A percentile compares a stretch with the other conserved stretches of the same genome.
These are phyloP conservation scores for Bombyx mandarina DNA, from an alignment of 1,140 invertebrate genomes.

Conservation along the genomic window DNA sequence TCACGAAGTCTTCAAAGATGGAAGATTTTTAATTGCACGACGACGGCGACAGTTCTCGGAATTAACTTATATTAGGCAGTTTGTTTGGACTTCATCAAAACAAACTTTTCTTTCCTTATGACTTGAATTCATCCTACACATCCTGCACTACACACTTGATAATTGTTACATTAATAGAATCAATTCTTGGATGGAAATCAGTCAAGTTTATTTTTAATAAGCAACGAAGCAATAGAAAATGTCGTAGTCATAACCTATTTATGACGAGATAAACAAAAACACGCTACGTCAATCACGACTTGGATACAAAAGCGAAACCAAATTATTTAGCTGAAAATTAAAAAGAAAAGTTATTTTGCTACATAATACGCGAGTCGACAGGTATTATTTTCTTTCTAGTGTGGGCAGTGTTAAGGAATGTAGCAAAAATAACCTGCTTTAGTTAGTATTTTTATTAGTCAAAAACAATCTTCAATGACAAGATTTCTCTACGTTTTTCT, in stretches of 20 bases:
- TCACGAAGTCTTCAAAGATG: background rate
- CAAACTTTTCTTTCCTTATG: conserved; percentile 58
- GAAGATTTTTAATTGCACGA: conserved; percentile 2
- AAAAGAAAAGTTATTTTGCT: background rate
- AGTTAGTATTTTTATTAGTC: no score
- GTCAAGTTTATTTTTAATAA: conserved; percentile 48
- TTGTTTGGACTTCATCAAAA: conserved; percentile 60
- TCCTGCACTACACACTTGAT: conserved; percentile 38
- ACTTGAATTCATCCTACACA: conserved; percentile 23
- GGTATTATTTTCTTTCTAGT: background rate
- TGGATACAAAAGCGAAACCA: conserved; percentile 8
- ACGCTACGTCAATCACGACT: conserved; percentile 28
- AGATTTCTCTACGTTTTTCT: no score
- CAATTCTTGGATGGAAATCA: conserved; percentile 60
- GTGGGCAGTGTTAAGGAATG: no score
- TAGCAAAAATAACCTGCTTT: no score
- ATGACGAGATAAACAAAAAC: conserved; percentile 25
- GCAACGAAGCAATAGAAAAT: conserved; percentile 29
- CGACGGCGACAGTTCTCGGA: conserved; percentile 37
- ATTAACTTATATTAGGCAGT: conserved; percentile 38
- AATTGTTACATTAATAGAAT: conserved; percentile 55
- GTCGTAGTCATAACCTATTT: conserved; percentile 30
- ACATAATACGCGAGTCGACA: background rate
- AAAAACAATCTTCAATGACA: no score
- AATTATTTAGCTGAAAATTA: background rate